Percentiles rank a stretch among this genome's conserved stretches.
Conservation (phyloP, 2,113 vertebrate genomes). For the Bostrychus sinensis region DNA sequence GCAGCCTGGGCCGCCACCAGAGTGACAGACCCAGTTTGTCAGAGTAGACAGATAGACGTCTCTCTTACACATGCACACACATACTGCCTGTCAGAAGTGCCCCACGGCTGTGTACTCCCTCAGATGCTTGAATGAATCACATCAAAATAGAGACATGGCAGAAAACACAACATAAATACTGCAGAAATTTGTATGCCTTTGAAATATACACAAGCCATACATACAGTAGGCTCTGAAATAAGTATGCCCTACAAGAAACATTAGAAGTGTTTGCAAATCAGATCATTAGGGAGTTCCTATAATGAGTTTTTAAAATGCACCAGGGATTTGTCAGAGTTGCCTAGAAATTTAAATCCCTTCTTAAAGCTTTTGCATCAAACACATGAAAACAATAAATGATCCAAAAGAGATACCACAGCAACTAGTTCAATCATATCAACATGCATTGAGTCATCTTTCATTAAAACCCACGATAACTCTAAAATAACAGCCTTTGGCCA, state of each 20-base stretch:
- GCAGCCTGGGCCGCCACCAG: slow-evolving; percentile 42
- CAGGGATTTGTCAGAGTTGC: neutral
- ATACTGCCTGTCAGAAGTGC: slow-evolving; percentile 51
- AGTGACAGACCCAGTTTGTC: slow-evolving; percentile 68
- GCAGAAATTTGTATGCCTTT: slow-evolving; percentile 45
- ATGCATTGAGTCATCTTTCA: slow-evolving; percentile 6
- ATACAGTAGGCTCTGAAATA: slow-evolving; percentile 18
- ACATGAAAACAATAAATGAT: neutral
- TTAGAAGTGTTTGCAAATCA: slow-evolving; percentile 4
- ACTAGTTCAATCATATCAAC: neutral
- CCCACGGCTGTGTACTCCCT: slow-evolving; percentile 62
- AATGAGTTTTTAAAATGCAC: neutral
- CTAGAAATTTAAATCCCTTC: neutral
- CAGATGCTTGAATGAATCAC: slow-evolving; percentile 67
- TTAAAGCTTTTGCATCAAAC: slow-evolving; percentile 1
- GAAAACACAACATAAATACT: slow-evolving; percentile 51
- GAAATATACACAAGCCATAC: slow-evolving; percentile 22
- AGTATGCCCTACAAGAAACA: slow-evolving; percentile 18
- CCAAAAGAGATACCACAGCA: neutral
- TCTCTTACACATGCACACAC: slow-evolving; percentile 26
- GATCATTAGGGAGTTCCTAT: slow-evolving; percentile 2
- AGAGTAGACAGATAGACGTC: slow-evolving; percentile 55
- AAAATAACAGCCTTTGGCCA: slow-evolving; percentile 5
- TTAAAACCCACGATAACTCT: neutral
- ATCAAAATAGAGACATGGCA: slow-evolving; percentile 58